Evolutionary conservation across 2,113 vertebrate genomes (phyloP).

Genomic region (Burhinus bistriatus): DNA sequence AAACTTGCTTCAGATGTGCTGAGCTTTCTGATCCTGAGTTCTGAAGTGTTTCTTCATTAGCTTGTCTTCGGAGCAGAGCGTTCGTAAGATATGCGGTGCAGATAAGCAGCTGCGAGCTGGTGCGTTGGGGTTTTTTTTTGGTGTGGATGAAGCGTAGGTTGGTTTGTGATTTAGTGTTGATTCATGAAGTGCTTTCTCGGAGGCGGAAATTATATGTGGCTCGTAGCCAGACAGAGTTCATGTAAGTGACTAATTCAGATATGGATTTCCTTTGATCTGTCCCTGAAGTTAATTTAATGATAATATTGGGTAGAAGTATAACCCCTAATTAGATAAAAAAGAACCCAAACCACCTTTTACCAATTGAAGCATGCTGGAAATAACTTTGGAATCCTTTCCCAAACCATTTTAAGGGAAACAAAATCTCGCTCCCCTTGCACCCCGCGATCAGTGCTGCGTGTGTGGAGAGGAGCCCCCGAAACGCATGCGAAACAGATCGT

Average conservation of each 20-base stretch:
- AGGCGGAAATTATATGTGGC: neutral
- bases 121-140: too few species aligned
- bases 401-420: neutral
- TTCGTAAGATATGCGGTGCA: accelerated
- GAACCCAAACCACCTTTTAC: neutral
- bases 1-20: neutral
- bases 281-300: neutral
- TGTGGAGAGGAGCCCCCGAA: neutral
- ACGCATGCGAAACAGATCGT: neutral
- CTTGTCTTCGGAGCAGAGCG: too few species aligned
- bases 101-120: neutral
- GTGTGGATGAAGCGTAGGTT: neutral
- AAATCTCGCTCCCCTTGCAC: neutral
- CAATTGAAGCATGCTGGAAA: too few species aligned
- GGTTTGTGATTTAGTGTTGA: neutral
- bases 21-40: neutral
- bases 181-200: neutral
- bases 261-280: neutral
- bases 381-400: neutral
- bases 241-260: neutral
- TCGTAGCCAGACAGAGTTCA: neutral
- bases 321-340: neutral
- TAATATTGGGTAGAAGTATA: neutral
- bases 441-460: accelerated
- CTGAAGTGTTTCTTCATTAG: neutral